A percentile compares a stretch with the other conserved stretches of the same genome.
phyloP scores from a whole-genome alignment of 2,888 invertebrate genomes.

The Aricia artaxerxes region DNA sequence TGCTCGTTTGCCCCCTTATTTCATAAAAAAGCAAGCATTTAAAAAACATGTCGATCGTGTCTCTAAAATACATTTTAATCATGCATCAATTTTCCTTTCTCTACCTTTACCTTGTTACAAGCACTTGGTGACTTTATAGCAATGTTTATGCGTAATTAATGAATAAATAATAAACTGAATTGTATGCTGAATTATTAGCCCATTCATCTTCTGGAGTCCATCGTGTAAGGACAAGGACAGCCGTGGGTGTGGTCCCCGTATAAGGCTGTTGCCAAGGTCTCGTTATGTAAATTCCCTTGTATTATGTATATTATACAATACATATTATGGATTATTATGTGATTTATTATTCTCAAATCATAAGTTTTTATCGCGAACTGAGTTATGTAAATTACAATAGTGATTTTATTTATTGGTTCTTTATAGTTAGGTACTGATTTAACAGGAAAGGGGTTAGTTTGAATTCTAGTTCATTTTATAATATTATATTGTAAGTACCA shows the following conservation, averaged over 20 bases:
- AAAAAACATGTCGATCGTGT: too few species aligned
- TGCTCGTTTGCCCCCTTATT: too few species aligned
- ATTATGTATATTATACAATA: neutral
- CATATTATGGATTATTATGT: neutral
- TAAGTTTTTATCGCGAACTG: neutral
- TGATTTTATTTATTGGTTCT: neutral
- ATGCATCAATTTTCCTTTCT: too few species aligned
- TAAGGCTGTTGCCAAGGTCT: constrained; percentile 58
- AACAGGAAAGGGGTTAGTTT: too few species aligned
- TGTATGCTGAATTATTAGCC: neutral
- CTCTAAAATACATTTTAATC: too few species aligned
- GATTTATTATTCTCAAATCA: constrained; percentile 24
- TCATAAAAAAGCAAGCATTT: too few species aligned
- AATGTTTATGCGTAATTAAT: neutral
- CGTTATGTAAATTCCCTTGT: constrained; percentile 10
- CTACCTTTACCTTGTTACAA: neutral
- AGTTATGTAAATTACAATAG: neutral
- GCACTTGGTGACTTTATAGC: neutral
- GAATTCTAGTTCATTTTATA: too few species aligned
- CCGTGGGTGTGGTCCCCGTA: constrained; percentile 56
- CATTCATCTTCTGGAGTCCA: constrained; percentile 41
- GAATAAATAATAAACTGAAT: neutral
- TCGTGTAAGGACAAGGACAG: constrained; percentile 49
- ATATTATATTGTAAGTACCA: neutral
- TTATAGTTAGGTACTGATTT: neutral